phyloP scores from a whole-genome alignment of 2,888 invertebrate species.

The Scelioninae gen. 2 region DNA sequence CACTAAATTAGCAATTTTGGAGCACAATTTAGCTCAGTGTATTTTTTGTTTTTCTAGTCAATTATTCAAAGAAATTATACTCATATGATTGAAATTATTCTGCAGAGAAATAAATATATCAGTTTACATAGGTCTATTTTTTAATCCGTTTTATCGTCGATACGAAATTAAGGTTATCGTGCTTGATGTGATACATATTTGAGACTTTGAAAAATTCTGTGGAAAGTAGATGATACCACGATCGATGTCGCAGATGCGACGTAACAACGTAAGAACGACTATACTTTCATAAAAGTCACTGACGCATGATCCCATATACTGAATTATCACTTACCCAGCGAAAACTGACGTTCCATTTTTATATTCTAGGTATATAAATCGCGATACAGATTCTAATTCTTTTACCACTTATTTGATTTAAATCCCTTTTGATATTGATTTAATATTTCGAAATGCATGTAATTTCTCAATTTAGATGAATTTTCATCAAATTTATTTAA shows the following conservation, averaged over 20 bases:
- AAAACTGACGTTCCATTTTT: slow-evolving; percentile 19
- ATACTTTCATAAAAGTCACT: slow-evolving; percentile 33
- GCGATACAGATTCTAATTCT: slow-evolving; percentile 20
- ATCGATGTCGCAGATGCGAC: slow-evolving; percentile 26
- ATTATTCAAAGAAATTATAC: too few relatives aligned
- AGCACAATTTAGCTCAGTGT: too few relatives aligned
- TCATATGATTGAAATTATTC: too few relatives aligned
- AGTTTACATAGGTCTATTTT: too few relatives aligned
- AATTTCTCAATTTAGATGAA: too few relatives aligned
- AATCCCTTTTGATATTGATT: slow-evolving; percentile 6
- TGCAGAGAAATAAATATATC: too few relatives aligned
- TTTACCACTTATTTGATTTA: slow-evolving; percentile 17
- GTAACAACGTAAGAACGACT: slow-evolving; percentile 30
- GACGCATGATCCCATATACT: slow-evolving; percentile 26
- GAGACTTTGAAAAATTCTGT: slow-evolving; percentile 8
- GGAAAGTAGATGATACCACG: slow-evolving; percentile 7
- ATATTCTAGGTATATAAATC: slow-evolving; percentile 18
- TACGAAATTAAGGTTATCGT: too few relatives aligned
- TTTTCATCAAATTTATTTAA: too few relatives aligned
- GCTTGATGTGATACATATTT: background rate
- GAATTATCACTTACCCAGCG: slow-evolving; percentile 19
- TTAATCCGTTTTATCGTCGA: too few relatives aligned
- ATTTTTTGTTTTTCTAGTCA: too few relatives aligned
- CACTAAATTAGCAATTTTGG: too few relatives aligned
- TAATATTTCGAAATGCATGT: background rate